Evolutionary conservation across 2,113 vertebrate species (phyloP).

Genomic region (Gasterosteus nipponicus): DNA sequence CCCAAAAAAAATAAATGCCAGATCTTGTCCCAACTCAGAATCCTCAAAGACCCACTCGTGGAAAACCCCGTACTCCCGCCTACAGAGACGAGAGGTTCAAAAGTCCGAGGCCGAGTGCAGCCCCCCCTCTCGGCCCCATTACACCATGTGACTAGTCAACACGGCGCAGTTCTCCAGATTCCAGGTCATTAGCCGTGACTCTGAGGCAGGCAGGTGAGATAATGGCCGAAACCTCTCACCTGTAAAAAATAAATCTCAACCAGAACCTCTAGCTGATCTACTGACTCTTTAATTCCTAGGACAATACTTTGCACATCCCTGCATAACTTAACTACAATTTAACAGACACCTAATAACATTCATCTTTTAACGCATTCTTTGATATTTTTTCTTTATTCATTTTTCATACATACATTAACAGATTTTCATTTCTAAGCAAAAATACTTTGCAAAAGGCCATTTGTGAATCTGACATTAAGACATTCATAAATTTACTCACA

Average conservation of each 20-base stretch:
- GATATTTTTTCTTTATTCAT: neutral
- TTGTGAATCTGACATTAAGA: neutral
- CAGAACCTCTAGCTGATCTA: neutral
- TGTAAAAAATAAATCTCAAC: neutral
- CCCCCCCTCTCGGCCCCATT: neutral
- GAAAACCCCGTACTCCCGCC: neutral
- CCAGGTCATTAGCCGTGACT: neutral
- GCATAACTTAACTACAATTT: neutral
- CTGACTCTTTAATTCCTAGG: neutral
- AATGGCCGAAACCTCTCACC: neutral
- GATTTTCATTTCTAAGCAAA: neutral
- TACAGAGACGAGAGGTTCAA: neutral
- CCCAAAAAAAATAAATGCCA: neutral
- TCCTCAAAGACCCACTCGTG: neutral
- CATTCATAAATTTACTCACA: neutral
- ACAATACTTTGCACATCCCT: neutral
- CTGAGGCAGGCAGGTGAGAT: neutral
- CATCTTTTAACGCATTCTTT: neutral
- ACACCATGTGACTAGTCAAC: neutral
- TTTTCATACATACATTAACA: neutral
- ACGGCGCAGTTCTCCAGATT: neutral
- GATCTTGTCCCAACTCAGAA: neutral
- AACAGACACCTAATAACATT: neutral
- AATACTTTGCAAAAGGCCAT: neutral
- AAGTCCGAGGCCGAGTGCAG: neutral